phyloP scores from a whole-genome alignment of 2,113 vertebrate genomes.

The Trichomycterus rosablanca region DNA sequence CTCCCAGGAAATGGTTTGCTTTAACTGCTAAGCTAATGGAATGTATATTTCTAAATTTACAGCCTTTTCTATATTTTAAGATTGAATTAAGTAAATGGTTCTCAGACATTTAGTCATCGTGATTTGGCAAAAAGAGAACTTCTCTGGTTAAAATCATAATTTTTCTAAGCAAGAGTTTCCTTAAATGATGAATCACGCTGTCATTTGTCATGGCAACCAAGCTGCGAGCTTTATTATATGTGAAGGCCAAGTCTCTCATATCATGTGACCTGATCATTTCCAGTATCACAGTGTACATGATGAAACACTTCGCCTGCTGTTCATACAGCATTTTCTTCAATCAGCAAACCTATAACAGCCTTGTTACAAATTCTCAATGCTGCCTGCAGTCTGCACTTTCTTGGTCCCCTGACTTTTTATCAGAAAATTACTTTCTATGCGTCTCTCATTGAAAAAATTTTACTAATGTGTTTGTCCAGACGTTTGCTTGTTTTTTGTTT shows the following conservation, averaged over 20 bases:
- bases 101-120: neutral
- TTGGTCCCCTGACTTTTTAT: neutral
- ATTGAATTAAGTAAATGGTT: neutral
- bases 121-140: conserved; percentile 24
- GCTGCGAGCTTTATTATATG: neutral
- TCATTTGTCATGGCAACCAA: conserved; percentile 14
- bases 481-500: too few relatives aligned
- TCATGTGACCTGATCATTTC: conserved; percentile 19
- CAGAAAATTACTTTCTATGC: too few relatives aligned
- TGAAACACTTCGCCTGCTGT: neutral
- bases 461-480: conserved; percentile 1
- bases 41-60: neutral
- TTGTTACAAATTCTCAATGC: neutral
- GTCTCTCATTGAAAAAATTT: too few relatives aligned
- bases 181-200: conserved; percentile 26
- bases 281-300: neutral
- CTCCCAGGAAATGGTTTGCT: neutral
- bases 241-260: neutral
- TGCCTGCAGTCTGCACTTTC: neutral
- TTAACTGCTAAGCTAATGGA: neutral
- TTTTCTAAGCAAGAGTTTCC: conserved; percentile 5
- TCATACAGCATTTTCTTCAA: neutral
- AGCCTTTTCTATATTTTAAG: conserved; percentile 3
- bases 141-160: neutral
- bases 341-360: neutral